Percentiles rank a stretch among this genome's conserved stretches.
Evolutionary conservation across 2,113 vertebrate species (phyloP).

Genomic region (Barnardius zonarius): DNA sequence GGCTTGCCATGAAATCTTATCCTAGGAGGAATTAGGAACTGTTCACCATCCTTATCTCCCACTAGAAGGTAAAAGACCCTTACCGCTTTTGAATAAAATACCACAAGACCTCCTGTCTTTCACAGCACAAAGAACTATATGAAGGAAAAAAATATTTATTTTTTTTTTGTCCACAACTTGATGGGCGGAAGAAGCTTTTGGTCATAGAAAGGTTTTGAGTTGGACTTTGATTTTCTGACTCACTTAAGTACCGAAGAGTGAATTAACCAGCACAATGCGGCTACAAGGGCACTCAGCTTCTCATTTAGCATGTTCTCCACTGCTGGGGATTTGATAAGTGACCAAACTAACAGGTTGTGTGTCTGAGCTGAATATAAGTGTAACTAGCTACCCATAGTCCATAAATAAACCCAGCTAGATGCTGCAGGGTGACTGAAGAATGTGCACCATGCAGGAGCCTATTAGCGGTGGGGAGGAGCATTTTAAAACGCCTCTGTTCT

Average conservation of each 20-base stretch:
- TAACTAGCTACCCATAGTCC: accelerated
- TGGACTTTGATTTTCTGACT: background rate
- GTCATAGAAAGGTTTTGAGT: background rate
- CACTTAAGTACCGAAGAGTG: background rate
- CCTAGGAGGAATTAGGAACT: background rate
- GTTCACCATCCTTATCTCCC: background rate
- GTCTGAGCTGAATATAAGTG: background rate
- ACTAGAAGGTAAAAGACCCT: background rate
- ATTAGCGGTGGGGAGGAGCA: too few species aligned
- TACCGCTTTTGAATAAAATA: background rate
- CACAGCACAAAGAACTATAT: background rate
- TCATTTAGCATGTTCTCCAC: accelerated
- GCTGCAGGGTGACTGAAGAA: background rate
- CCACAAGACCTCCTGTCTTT: background rate
- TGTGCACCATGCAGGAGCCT: background rate
- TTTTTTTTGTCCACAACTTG: background rate
- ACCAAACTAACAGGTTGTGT: background rate
- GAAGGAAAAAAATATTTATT: background rate
- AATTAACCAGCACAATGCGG: background rate
- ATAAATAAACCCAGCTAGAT: background rate
- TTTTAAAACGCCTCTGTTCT: background rate
- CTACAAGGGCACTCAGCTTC: background rate
- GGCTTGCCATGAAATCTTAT: background rate
- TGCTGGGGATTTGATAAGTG: background rate
- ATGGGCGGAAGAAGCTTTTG: background rate